phyloP scores from a whole-genome alignment of 1,140 invertebrate species.

The Lutraria rhynchaena region DNA sequence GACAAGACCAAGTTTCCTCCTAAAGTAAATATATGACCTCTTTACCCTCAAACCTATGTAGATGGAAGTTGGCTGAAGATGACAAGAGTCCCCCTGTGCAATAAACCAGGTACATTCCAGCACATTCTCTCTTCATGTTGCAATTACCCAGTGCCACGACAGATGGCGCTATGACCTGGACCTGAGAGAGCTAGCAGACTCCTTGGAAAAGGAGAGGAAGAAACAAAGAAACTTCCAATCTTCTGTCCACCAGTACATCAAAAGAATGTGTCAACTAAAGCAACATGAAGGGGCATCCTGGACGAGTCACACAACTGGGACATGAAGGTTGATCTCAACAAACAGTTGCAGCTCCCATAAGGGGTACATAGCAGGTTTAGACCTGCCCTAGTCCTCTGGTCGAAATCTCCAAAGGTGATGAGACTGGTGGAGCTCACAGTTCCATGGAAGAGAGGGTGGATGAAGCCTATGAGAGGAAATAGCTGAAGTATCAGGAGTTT shows the following conservation, averaged over 20 bases:
- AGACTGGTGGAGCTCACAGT: slow-evolving; percentile 34
- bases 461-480: slow-evolving; percentile 38
- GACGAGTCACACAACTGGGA: slow-evolving; percentile 21
- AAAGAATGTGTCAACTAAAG: too few relatives aligned
- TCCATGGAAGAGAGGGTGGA: slow-evolving; percentile 26
- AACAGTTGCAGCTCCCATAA: slow-evolving; percentile 24
- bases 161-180: slow-evolving; percentile 44
- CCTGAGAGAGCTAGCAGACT: too few relatives aligned
- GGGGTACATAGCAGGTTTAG: too few relatives aligned
- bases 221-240: background rate
- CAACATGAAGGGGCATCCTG: too few relatives aligned
- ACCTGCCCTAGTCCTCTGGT: slow-evolving; percentile 38
- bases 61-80: background rate
- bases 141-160: background rate
- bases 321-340: slow-evolving; percentile 16
- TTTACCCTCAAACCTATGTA: background rate
- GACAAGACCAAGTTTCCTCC: slow-evolving; percentile 14
- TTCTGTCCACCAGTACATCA: background rate
- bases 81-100: slow-evolving; percentile 15
- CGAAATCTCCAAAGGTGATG: slow-evolving; percentile 5
- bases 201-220: slow-evolving; percentile 9
- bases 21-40: slow-evolving; percentile 1
- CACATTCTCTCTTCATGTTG: slow-evolving; percentile 28
- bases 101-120: background rate
- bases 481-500: too few relatives aligned